These are phyloP conservation scores for Beroe ovata DNA, from an alignment of 37 sponge, comb jelly and placozoan species.

Conservation along the genomic window DNA sequence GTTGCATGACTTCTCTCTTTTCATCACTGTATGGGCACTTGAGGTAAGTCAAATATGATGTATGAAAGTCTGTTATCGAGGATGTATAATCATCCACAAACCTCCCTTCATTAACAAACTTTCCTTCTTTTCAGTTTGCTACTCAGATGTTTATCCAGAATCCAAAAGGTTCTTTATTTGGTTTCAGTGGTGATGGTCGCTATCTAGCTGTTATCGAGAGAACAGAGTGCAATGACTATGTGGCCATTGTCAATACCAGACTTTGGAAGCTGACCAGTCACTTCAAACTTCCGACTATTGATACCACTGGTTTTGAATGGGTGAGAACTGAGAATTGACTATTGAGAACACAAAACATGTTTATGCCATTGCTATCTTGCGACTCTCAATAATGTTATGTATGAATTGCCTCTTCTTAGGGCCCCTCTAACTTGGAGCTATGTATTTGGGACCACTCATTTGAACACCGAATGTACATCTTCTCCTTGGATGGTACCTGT, in stretches of 20 bases:
- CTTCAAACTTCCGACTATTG: slow-evolving; percentile 48
- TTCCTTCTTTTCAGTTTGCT: too few relatives aligned
- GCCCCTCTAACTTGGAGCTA: slow-evolving; percentile 1
- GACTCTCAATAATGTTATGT: too few relatives aligned
- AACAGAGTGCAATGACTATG: slow-evolving; percentile 40
- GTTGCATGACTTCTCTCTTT: slow-evolving; percentile 38
- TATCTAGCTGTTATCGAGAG: slow-evolving; percentile 52
- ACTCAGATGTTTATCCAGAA: slow-evolving; percentile 57
- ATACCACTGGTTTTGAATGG: slow-evolving; percentile 52
- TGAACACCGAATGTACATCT: slow-evolving; percentile 49
- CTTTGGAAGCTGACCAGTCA: slow-evolving; percentile 49
- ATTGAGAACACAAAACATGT: too few relatives aligned
- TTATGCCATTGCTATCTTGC: too few relatives aligned
- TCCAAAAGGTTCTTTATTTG: slow-evolving; percentile 12
- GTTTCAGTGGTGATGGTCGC: background rate
- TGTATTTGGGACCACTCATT: slow-evolving; percentile 60
- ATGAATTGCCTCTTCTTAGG: background rate
- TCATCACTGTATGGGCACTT: slow-evolving; percentile 52
- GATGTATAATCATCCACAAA: too few relatives aligned
- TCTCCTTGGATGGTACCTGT: slow-evolving; percentile 17
- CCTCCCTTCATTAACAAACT: too few relatives aligned
- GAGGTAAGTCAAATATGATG: slow-evolving; percentile 20
- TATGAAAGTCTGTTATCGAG: too few relatives aligned
- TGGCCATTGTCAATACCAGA: slow-evolving; percentile 16
- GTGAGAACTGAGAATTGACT: too few relatives aligned